Evolutionary conservation across 2,113 vertebrate genomes (phyloP).

Genomic region (Trematomus loennbergii): DNA sequence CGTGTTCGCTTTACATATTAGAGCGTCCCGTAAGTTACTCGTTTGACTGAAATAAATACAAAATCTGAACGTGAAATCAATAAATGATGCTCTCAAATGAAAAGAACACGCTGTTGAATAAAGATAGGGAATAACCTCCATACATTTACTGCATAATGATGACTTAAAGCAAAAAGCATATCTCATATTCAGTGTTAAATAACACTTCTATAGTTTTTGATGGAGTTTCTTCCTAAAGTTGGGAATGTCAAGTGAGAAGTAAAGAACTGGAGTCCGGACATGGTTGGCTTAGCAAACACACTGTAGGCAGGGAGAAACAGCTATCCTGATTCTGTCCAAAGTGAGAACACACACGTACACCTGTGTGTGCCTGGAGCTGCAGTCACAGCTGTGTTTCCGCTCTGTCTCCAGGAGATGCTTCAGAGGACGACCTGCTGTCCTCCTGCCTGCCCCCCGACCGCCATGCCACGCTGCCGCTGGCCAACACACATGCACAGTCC

Average conservation of each 20-base stretch:
- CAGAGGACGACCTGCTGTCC: constrained; percentile 78
- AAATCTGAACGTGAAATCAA: no score
- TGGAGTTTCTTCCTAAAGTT: neutral
- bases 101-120: no score
- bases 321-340: neutral
- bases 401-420: constrained; percentile 71
- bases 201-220: neutral
- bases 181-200: neutral
- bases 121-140: no score
- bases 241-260: no score
- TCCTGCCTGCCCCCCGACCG: constrained; percentile 63
- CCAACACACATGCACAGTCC: constrained; percentile 61
- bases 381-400: constrained; percentile 25
- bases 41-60: no score
- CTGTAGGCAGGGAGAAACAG: neutral
- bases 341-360: neutral
- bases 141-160: no score
- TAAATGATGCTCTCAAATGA: no score
- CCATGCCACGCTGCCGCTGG: constrained; percentile 70
- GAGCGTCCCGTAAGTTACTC: no score
- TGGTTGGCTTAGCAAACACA: neutral
- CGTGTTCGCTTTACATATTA: no score
- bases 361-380: neutral
- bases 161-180: no score
- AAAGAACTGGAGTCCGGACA: neutral